phyloP scores from a whole-genome alignment of 2,888 invertebrate genomes.

The Polymixis lichenea region DNA sequence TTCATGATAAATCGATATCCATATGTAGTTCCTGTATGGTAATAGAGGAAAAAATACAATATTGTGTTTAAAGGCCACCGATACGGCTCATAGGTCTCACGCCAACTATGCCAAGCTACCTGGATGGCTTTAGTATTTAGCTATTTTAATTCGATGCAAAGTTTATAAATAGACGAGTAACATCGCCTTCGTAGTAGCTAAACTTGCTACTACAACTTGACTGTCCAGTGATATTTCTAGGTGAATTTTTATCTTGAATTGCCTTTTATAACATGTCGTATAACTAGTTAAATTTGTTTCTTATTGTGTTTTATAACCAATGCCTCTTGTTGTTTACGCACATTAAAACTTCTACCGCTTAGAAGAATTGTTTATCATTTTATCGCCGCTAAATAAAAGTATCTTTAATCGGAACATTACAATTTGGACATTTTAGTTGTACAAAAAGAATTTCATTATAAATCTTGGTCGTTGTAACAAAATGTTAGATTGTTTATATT shows the following conservation, averaged over 20 bases:
- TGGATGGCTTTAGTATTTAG: constrained; percentile 68
- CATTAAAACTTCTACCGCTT: constrained; percentile 23
- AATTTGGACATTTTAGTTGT: constrained; percentile 30
- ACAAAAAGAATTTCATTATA: constrained; percentile 47
- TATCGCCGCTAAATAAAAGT: constrained; percentile 31
- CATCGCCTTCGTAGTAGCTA: constrained; percentile 50
- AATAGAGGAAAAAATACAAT: constrained; percentile 71
- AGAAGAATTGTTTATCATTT: constrained; percentile 35
- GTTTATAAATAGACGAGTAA: constrained; percentile 70
- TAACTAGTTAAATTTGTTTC: constrained; percentile 28
- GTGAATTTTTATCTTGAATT: constrained; percentile 19
- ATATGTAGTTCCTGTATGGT: constrained; percentile 74
- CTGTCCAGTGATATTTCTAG: constrained; percentile 43
- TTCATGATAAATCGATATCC: constrained; percentile 62
- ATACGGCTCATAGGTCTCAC: constrained; percentile 79
- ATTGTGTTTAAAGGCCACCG: constrained; percentile 75
- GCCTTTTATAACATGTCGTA: constrained; percentile 1
- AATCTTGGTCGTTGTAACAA: constrained; percentile 39
- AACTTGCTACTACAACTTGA: constrained; percentile 45
- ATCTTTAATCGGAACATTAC: constrained; percentile 46
- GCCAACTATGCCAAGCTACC: constrained; percentile 72
- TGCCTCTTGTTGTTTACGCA: constrained; percentile 12
- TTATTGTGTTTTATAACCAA: constrained; percentile 25
- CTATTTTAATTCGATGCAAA: constrained; percentile 72
- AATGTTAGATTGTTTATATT: constrained; percentile 50